Evolutionary conservation across 92 coral and sea anemone species (phyloP), one percentile per base, ranked within the genome.

Genomic region (Epizoanthus rinbou): DNA sequence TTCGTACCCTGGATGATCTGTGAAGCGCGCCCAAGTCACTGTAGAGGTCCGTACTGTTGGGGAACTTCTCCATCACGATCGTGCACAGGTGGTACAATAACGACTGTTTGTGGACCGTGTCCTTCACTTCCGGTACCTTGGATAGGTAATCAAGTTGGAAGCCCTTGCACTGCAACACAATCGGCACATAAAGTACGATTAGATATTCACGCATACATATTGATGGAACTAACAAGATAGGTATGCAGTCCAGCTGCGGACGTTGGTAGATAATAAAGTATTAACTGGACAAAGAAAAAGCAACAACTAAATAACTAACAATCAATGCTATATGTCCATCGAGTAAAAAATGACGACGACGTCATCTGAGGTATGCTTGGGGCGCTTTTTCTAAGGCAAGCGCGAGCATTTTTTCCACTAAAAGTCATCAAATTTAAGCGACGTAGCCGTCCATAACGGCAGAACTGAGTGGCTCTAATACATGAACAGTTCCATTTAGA

Each of bases 51-150:
- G 97, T 90, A 21, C 98, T 94, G 80, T 90, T 88, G 1, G 99
- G 99, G 68, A 96, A 96, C 76, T 96, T 96, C 70, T 96, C 99
- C 99, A 96, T 96, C 64, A 96, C 99, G 79, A 94, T 94, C 75
- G 98, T 93, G 74, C 99, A 94, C 86, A 96, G 86, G 88, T 96
- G 99, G 81, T 91, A 96, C 54, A 96, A 79, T 57, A 96, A 74
- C 23, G 99, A 96, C 87, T 96, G 99, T 69, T 96, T 96, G 83
- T 96, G 98, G 8, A 96, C 99, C 4, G 99, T 96, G 91, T 96
- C 99, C 72, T 96, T 96, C 15, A 96, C 99, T 82, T 96, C 99
- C 18, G 99, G 99, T 21, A 96, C 99, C 75, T 96, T 96, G 14
- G 99, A 92, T 45, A 96, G 89, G 79, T 96, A 96, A 54, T 96